A percentile compares a stretch with the other conserved stretches of the same genome.
Evolutionary conservation across 2,797 vertebrate genomes (phyloP).

Genomic region (Microchirus variegatus): DNA sequence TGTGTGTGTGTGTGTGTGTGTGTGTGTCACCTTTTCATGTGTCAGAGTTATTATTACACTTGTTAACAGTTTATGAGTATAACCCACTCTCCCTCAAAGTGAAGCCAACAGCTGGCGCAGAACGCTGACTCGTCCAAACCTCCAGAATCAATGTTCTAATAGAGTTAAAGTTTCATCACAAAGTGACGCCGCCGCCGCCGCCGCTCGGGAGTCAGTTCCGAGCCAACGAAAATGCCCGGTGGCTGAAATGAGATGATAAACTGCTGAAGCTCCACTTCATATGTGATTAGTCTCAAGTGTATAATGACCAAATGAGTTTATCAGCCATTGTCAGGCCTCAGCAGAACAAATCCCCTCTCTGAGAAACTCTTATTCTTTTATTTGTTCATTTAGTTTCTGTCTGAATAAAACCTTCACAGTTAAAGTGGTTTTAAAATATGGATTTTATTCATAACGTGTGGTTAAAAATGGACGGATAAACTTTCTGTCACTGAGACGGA

Average conservation of each 20-base stretch:
- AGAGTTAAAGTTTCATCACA: constrained; percentile 53
- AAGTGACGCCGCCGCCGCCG: constrained; percentile 6
- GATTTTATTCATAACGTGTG: too few relatives aligned
- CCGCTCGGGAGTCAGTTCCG: constrained; percentile 26
- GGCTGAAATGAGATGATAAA: constrained; percentile 58
- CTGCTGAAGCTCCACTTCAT: constrained; percentile 29
- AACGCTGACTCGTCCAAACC: constrained; percentile 61
- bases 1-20: too few relatives aligned
- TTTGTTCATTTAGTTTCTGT: too few relatives aligned
- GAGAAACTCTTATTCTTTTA: constrained; percentile 11
- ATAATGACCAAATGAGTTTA: constrained; percentile 39
- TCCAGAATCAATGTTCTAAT: constrained; percentile 45
- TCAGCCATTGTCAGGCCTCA: constrained; percentile 16
- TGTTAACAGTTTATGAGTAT: constrained; percentile 56
- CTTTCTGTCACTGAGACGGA: too few relatives aligned
- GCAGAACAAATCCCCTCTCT: constrained; percentile 12
- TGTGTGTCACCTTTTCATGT: too few relatives aligned
- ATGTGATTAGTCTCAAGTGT: constrained; percentile 37
- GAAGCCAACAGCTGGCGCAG: constrained; percentile 40
- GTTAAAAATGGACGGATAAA: too few relatives aligned
- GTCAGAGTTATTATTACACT: too few relatives aligned
- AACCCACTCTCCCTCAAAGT: constrained; percentile 36
- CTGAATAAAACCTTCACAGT: too few relatives aligned
- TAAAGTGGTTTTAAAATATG: too few relatives aligned
- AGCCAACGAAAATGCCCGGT: constrained; percentile 53